Base-by-base conservation (phyloP, 1,140 invertebrate species). In the Plutomurus gul region DNA sequence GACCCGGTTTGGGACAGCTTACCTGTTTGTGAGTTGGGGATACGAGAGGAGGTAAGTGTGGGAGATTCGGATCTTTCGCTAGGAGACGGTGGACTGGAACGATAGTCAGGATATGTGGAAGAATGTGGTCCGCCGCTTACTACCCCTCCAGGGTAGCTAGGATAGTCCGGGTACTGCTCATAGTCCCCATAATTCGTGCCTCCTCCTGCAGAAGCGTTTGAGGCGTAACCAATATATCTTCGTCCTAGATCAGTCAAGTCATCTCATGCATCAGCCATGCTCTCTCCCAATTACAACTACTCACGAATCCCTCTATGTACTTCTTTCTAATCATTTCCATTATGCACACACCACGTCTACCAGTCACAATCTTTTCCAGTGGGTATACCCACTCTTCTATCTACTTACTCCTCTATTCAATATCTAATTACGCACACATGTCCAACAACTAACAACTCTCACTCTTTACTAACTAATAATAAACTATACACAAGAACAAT, bases 11-110 rank as follows among this genome's bases (percentile, higher is more conserved):
- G 56, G 56, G 10, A 36, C 16, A 36, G 10, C 36, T 65, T 65
- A 65, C 56, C 56, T 65, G 56, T n/a, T 30, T 65, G 56, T 65
- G 56, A 65, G 27, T 65, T 65, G 56, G 56, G 56, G 56, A 65
- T 30, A 65, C 56, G 56, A 25, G 56, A 65, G 27, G 56, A 25
- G 56, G 56, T 65, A 16, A 65, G 25, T n/a, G 56, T 33, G 56
- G 90, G 90, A 40, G 91, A 89, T 78, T 90, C 90, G 78, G 89
- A 89, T 51, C 89, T 87, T 77, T 91, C 91, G 82, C 89, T 89
- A 40, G 89, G 89, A 81, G 89, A 88, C 72, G 88, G 88, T 27
- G 90, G 88, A 37, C 90, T 90, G 22, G 88, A 87, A n/a, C 71
- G 71, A 46, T 73, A 72, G 22, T 77, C 76, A 47, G 78, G 56